Evolutionary conservation across 1,140 invertebrate species (phyloP).

Genomic region (Melanaphis sacchari): DNA sequence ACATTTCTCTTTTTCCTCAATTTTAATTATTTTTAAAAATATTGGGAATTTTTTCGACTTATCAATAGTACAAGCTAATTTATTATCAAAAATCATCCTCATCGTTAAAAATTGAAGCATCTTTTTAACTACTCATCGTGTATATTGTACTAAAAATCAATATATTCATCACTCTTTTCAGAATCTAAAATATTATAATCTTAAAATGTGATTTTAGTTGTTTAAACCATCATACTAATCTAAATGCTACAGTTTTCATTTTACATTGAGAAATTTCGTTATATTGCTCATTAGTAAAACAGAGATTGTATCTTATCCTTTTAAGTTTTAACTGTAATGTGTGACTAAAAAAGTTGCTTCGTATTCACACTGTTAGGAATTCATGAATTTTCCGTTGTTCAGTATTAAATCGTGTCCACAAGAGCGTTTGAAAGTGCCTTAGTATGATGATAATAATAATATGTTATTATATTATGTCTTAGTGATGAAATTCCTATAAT

Average conservation of each 20-base stretch:
- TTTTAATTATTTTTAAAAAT: too few species aligned
- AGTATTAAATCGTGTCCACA: neutral
- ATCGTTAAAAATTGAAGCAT: too few species aligned
- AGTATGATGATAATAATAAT: neutral
- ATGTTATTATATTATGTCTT: neutral
- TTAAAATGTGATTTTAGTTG: neutral
- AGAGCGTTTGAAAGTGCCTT: neutral
- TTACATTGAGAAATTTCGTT: neutral
- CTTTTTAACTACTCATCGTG: too few species aligned
- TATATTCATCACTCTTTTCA: too few species aligned
- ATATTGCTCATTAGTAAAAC: neutral
- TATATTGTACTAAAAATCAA: too few species aligned
- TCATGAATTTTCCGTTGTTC: neutral
- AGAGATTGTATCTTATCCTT: neutral
- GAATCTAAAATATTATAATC: neutral
- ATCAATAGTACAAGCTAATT: too few species aligned
- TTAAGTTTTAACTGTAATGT: neutral
- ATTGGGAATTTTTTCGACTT: too few species aligned
- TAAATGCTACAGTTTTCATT: neutral
- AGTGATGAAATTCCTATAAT: neutral
- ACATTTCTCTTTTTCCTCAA: too few species aligned
- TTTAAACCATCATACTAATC: neutral
- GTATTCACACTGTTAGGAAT: neutral
- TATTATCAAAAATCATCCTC: too few species aligned
- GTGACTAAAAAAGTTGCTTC: neutral